These are phyloP conservation scores for Megalops cyprinoides DNA, from an alignment of 2,797 vertebrate species.

Conservation along the genomic window DNA sequence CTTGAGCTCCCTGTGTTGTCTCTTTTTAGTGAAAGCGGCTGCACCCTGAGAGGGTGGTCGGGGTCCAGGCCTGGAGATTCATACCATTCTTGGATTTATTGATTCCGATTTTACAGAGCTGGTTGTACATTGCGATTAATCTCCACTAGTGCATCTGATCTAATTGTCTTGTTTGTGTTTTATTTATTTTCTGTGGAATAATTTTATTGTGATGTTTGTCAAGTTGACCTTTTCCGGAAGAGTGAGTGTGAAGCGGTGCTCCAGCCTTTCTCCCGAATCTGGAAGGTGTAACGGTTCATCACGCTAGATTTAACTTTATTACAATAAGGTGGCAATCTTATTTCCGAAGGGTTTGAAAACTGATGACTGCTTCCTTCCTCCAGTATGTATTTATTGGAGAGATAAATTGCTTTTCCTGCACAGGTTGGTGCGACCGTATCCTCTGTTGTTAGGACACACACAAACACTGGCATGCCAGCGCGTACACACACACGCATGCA, in stretches of 20 bases:
- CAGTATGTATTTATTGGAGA: constrained; percentile 50
- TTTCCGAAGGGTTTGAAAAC: constrained; percentile 47
- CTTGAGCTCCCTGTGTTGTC: not conserved
- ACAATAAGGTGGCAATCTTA: constrained; percentile 51
- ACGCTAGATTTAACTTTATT: constrained; percentile 53
- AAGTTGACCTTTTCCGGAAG: constrained; percentile 32
- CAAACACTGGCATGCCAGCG: not conserved
- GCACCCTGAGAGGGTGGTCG: not conserved
- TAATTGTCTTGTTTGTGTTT: constrained; percentile 21
- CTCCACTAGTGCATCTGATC: not conserved
- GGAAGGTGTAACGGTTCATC: constrained; percentile 51
- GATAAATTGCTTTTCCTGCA: constrained; percentile 59
- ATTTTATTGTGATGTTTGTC: constrained; percentile 32
- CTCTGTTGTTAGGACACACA: constrained; percentile 25
- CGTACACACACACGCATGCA: constrained; percentile 39
- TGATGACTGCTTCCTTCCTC: constrained; percentile 51
- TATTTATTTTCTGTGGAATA: constrained; percentile 34
- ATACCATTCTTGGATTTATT: constrained; percentile 29
- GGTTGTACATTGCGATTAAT: constrained; percentile 1
- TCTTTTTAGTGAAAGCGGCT: constrained; percentile 4
- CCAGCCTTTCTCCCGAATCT: constrained; percentile 35
- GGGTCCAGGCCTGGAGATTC: constrained; percentile 17
- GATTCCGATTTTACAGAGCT: constrained; percentile 24
- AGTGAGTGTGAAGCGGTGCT: constrained; percentile 28
- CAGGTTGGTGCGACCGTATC: constrained; percentile 38